These are phyloP conservation scores for Setophaga kirtlandii DNA, from an alignment of 2,113 vertebrate species.

Conservation along the genomic window DNA sequence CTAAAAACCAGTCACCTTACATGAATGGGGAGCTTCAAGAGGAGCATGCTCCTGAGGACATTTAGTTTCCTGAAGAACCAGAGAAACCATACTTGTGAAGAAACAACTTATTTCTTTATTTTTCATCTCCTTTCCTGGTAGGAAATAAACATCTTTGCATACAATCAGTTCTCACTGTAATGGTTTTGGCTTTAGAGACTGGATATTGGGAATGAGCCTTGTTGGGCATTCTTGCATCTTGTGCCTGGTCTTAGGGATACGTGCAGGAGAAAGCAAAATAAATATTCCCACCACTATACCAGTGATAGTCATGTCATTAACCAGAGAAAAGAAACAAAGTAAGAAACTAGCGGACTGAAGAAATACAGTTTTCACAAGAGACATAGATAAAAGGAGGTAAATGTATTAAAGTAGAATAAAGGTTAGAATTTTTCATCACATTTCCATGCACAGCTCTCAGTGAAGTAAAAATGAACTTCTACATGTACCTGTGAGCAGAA, in stretches of 20 bases:
- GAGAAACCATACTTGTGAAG: background rate
- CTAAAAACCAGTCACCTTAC: background rate
- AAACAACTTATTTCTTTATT: background rate
- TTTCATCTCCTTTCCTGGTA: background rate
- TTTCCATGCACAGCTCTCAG: background rate
- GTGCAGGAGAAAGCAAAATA: background rate
- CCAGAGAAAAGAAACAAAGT: background rate
- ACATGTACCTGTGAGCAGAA: background rate
- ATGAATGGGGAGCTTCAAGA: background rate
- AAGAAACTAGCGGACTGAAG: background rate
- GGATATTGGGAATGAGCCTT: background rate
- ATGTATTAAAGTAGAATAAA: background rate
- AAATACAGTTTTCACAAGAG: background rate
- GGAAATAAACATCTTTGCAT: background rate
- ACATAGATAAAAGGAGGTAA: background rate
- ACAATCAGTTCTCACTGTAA: background rate
- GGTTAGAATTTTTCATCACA: background rate
- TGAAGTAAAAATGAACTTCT: background rate
- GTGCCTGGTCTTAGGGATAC: background rate
- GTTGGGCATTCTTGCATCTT: background rate
- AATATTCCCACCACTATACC: background rate
- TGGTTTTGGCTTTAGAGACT: background rate
- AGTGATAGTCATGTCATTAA: background rate
- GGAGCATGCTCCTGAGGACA: background rate
- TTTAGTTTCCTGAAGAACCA: background rate